Evolutionary conservation across 1,140 invertebrate species (phyloP), one percentile per base, ranked within the genome.

Genomic region (Episyrphus balteatus): DNA sequence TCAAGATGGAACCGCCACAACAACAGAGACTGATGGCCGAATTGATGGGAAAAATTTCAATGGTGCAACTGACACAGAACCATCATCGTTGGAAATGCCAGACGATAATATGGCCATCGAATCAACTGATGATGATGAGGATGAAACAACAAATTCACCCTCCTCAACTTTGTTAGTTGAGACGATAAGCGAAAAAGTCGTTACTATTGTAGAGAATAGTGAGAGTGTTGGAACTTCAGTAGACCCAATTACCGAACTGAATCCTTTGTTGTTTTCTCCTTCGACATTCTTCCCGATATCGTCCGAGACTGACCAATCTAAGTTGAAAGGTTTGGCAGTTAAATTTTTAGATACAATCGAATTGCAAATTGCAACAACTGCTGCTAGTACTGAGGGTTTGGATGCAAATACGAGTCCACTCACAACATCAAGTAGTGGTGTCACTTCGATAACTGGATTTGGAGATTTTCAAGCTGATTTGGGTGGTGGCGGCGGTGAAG

Each of bases 341-440:
- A 51, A 26, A 57, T 63, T 42, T 72, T 71, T 55, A 55, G 61
- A 50, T 72, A 70, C 51, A 52, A 53, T 61, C 70, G 71, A 66
- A 58, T 51, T 52, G 49, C 19, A 42, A 37, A 37, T 45, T 32
- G 31, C 19, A 15, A 19, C 18, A 36, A 51, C 14, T n/a, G 40
- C 32, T 37, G 7, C 17, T 8, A 10, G 17, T 46, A 36, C 21
- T 26, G 21, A 26, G 21, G 21, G 21, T 8, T 26, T 3, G 21
- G 21, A 26, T 26, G 21, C n/a, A 9, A 30, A 37, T 13, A 41
- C 46, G 17, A 42, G 42, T 13, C 10, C 32, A 9, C 0, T 38
- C 6, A 36, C 51, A 36, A 45, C 52, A 40, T 46, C 47, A 14
- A 44, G 32, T 12, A 38, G 21, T 26, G 8, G 21, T 26, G 21